Base-by-base conservation (phyloP, 2,888 invertebrate genomes). In the Heliconius aoede region DNA sequence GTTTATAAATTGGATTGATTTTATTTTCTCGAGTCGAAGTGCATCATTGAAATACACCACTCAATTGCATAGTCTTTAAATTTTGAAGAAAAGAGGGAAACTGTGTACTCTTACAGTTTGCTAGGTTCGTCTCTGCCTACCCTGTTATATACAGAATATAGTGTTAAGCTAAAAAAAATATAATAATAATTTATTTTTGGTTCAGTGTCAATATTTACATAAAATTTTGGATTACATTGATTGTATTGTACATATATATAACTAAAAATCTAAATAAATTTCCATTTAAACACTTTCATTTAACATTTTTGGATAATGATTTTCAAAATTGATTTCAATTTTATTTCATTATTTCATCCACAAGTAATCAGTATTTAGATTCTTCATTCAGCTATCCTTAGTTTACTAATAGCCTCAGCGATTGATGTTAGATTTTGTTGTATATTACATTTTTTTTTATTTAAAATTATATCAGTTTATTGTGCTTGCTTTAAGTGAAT, bases 161-260 rank as follows among this genome's bases (percentile, higher is more conserved):
- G 15, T 1, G 4, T 40, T 13, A 40, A 40, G 40, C 13, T 40
- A 15, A 4, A 4, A 40, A 40, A 15, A 15, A 40, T 4, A 40
- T 0, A 15, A 40, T 15, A 40, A 40, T 13, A 13, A 40, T 36
- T 36, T 36, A 36, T 11, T 32, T 32, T 32, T 0, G 32, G 8
- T 32, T 32, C 40, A 40, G 40, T n/a, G 55, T 55, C 55, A 55
- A n/a, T 55, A 55, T 55, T 55, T 55, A 3, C 9, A 11, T 55
- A 11, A n/a, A 55, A 55, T 55, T 9, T 11, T 55, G n/a, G n/a
- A n/a, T 55, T 46, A 62, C 8, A 62, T 60, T 62, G n/a, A 21
- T 30, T 62, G 32, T 62, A 62, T 64, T 64, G 64, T 36, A 36
- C 24, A 24, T n/a, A n/a, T n/a, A n/a, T n/a, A n/a, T n/a, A n/a